phyloP scores from a whole-genome alignment of 2,797 vertebrate genomes.

The Muscicapa comitata region DNA sequence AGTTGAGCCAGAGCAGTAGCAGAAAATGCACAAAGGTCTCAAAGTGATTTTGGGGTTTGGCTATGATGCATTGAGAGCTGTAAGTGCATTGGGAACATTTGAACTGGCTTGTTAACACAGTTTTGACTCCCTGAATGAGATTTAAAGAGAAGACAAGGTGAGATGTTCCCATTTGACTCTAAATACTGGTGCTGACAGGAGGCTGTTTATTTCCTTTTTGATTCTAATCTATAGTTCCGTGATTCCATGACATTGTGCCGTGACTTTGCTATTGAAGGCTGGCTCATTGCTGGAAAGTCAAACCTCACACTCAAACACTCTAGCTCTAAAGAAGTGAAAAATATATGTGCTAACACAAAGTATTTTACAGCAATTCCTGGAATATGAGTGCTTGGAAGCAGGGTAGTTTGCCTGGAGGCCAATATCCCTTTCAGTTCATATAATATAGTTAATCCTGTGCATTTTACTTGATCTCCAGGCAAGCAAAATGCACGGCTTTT shows the following conservation, averaged over 20 bases:
- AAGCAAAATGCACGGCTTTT: not conserved
- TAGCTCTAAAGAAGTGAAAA: not conserved
- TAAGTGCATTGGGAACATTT: not conserved
- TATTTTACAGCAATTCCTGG: not conserved
- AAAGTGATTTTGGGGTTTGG: not conserved
- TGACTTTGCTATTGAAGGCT: not conserved
- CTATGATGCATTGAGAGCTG: not conserved
- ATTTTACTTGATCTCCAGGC: not conserved
- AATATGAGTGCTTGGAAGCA: not conserved
- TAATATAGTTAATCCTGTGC: not conserved
- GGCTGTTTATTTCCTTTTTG: not conserved
- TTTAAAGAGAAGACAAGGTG: not conserved
- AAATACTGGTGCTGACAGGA: not conserved
- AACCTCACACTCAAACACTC: not conserved
- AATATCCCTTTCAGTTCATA: not conserved
- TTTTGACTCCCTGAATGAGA: not conserved
- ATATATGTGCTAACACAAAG: not conserved
- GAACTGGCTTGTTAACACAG: not conserved
- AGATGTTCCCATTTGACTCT: not conserved
- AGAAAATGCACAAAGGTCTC: not conserved
- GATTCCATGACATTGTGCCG: not conserved
- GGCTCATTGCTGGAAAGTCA: not conserved
- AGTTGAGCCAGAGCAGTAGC: not conserved
- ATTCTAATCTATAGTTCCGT: not conserved
- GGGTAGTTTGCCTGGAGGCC: not conserved